Base-by-base conservation (phyloP, 1,140 invertebrate genomes). In the Myzus persicae region DNA sequence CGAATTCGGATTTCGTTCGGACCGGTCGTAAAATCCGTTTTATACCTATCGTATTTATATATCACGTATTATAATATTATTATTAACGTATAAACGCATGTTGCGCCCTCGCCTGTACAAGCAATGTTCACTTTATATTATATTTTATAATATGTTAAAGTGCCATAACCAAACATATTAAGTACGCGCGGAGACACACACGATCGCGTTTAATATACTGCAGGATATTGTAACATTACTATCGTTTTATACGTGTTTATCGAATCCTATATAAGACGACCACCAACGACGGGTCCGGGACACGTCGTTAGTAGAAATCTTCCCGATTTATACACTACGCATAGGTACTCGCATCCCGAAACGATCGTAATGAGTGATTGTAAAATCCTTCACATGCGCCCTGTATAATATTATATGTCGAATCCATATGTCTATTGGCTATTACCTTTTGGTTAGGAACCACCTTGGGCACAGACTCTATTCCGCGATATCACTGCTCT, bases 141-240 rank as follows among this genome's bases (percentile, higher is more conserved):
- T 76, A n/a, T 76, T 76, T 76, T 76, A n/a, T 76, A 76, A 76
- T 76, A 51, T 76, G 31, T 84, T 44, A n/a, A 31, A 44, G 42
- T 20, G 84, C 84, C 84, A 44, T 85, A 85, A 85, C 84, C 42
- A n/a, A 85, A 42, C 42, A 40, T 85, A 44, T 44, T 85, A 85
- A 85, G 26, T 42, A 31, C 36, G 81, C 36, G 54, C 11, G 54
- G 81, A 84, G 81, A 85, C 24, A 76, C 40, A 44, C 84, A n/a
- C 40, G 11, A n/a, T 31, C 24, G 40, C 5, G 42, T 85, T 44
- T 40, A 85, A 26, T 85, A n/a, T 44, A 85, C 24, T 85, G 6
- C 31, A 5, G n/a, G 31, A n/a, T 85, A 44, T 85, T 85, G 46
- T 85, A 31, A 44, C 38, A 44, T 31, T 85, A 44, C 26, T 85